These are phyloP conservation scores for Zalophus californianus DNA, from an alignment of 2,797 vertebrate species.

Conservation along the genomic window DNA sequence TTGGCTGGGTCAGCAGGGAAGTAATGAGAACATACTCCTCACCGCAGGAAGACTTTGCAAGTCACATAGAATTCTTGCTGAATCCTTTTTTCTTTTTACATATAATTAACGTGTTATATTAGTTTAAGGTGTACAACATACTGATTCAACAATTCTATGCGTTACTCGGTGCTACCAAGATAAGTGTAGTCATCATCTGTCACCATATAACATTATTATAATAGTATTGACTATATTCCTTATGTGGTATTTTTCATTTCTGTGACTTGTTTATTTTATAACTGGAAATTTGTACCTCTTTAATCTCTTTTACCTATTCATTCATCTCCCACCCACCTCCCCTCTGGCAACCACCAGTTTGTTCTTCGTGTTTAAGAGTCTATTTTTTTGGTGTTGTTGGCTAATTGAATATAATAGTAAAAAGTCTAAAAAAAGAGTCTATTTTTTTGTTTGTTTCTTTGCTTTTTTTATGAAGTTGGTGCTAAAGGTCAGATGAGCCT, in stretches of 20 bases:
- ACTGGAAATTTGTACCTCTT: neutral
- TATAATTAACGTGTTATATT: neutral
- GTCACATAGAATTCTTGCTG: neutral
- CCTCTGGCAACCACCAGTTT: neutral
- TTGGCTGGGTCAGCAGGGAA: neutral
- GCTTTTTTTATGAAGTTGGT: neutral
- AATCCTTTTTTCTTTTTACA: neutral
- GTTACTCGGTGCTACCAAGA: neutral
- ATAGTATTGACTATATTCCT: neutral
- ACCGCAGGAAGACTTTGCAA: neutral
- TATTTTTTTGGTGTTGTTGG: neutral
- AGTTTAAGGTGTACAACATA: neutral
- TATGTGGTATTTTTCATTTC: neutral
- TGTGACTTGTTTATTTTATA: neutral
- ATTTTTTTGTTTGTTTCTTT: neutral
- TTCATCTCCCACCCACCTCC: neutral
- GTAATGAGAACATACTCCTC: neutral
- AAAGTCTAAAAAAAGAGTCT: neutral
- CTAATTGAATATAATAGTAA: neutral
- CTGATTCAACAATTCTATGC: neutral
- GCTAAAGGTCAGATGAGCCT: neutral
- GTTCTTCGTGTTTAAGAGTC: neutral
- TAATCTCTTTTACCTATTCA: neutral
- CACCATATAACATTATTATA: neutral
- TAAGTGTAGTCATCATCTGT: neutral